Base-by-base conservation (phyloP, 2,113 vertebrate species). In the Thomomys bottae region DNA sequence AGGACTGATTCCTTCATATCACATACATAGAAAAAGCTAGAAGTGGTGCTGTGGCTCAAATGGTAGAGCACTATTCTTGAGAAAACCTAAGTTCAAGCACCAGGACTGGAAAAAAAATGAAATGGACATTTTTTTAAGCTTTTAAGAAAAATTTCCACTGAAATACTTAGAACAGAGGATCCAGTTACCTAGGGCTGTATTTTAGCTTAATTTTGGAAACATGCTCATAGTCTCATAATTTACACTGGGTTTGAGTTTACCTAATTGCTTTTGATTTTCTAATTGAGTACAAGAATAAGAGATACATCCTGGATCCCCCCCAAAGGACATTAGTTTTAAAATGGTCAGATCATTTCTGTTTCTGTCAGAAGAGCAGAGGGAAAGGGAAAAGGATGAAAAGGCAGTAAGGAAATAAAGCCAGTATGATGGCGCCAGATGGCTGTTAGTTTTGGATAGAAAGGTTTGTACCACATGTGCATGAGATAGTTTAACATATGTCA, bases 401-500 rank as follows among this genome's bases (percentile, higher is more conserved):
- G 30, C 42, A 24, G 30, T 77, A 80, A 92, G 45, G 63, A 92
- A 49, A 84, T 94, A 75, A 94, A 45, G 24, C 91, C 42, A 95
- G 15, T 85, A 36, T 49, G 67, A 36, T 49, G 67, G 75, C 88
- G 18, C 54, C 82, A 82, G 38, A 0, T 89, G 78, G 57, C 20
- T 96, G 32, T 40, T 97, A 72, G 32, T 94, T 97, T 97, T 93
- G 87, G 88, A 95, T 79, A 54, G 76, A 85, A 61, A 78, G 78
- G 54, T 2, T 87, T 92, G 67, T 90, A 59, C 77, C 68, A 90
- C 49, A 10, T 61, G 8, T 61, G 42, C 81, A 0, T 5, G 84
- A 80, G 49, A 89, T 42, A 84, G 2, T 81, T 84, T 66, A n/a
- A 79, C 18, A 1, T 42, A 20, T 70, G 95, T 91, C 61, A 32